Conservation (phyloP, 2,797 vertebrate species). For the Rhodeus uyekii region DNA sequence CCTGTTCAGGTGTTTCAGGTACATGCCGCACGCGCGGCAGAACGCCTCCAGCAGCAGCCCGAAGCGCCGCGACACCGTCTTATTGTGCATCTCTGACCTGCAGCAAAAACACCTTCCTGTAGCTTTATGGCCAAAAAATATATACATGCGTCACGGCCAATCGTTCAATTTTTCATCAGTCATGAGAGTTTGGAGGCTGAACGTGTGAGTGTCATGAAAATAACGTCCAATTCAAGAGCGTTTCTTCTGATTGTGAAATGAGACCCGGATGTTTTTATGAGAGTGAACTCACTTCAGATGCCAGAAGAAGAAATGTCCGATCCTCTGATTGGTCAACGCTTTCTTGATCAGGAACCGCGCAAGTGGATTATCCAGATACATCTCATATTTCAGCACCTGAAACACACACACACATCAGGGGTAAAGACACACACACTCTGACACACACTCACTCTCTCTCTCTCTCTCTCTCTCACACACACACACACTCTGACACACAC, state of each 20-base stretch:
- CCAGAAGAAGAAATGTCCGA: slow-evolving; percentile 86
- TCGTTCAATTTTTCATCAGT: not conserved
- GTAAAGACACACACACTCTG: not conserved
- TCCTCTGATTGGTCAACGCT: slow-evolving; percentile 82
- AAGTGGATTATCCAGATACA: slow-evolving; percentile 82
- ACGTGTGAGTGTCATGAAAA: not conserved
- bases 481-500: slow-evolving; percentile 2
- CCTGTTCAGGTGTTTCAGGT: slow-evolving; percentile 80
- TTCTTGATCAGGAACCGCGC: slow-evolving; percentile 83
- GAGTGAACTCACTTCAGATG: slow-evolving; percentile 76
- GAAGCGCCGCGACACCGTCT: slow-evolving; percentile 77
- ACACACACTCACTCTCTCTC: not conserved
- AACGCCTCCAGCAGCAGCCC: slow-evolving; percentile 81
- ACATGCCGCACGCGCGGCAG: slow-evolving; percentile 83
- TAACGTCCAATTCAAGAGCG: not conserved
- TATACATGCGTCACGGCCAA: not conserved
- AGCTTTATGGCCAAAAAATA: not conserved
- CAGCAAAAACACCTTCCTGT: not conserved
- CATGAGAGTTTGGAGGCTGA: not conserved
- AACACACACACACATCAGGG: not conserved
- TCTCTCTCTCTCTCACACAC: not conserved
- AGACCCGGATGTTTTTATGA: not conserved
- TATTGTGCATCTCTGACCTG: slow-evolving; percentile 83
- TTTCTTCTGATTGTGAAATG: not conserved
- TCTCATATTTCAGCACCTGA: slow-evolving; percentile 82